A percentile compares a stretch with the other conserved stretches of the same genome.
Conservation (phyloP, 2,888 invertebrate species). For the Pyrochroa serraticornis region DNA sequence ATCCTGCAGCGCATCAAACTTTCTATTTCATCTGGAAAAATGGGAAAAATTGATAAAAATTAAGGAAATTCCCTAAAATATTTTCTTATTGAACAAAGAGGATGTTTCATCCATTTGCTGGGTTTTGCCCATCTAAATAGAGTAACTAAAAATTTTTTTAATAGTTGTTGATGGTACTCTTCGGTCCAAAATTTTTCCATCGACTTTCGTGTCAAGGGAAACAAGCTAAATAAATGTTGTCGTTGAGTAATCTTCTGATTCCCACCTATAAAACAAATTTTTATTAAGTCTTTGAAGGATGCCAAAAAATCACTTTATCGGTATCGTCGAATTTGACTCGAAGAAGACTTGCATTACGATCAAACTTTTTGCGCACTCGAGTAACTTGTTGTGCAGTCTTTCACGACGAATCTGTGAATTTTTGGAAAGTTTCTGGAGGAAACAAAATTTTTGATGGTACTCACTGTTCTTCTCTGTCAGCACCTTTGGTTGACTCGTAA, state of each 20-base stretch:
- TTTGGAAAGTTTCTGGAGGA: too few relatives aligned
- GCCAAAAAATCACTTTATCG: constrained; percentile 66
- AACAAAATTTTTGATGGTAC: constrained; percentile 9
- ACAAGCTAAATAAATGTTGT: constrained; percentile 80
- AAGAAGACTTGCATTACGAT: constrained; percentile 92
- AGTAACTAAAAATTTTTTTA: too few relatives aligned
- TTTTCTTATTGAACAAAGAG: constrained; percentile 83
- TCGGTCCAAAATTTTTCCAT: constrained; percentile 75
- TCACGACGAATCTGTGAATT: constrained; percentile 76
- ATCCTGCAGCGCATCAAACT: too few relatives aligned
- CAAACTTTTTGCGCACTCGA: constrained; percentile 84
- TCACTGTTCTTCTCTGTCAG: constrained; percentile 81
- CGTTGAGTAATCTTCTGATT: constrained; percentile 82
- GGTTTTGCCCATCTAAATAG: constrained; percentile 85
- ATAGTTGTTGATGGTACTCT: constrained; percentile 59
- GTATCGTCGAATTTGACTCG: constrained; percentile 83
- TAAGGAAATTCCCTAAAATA: constrained; percentile 96
- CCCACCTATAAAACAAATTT: constrained; percentile 60
- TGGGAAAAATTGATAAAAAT: too few relatives aligned
- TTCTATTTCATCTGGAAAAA: too few relatives aligned
- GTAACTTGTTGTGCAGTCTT: constrained; percentile 84
- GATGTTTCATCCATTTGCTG: constrained; percentile 88
- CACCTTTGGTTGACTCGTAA: constrained; percentile 71
- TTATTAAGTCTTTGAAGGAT: too few relatives aligned
- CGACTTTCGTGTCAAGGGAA: constrained; percentile 90